Conservation (phyloP, 2,113 vertebrate species). For the Neolamprologus toae region DNA sequence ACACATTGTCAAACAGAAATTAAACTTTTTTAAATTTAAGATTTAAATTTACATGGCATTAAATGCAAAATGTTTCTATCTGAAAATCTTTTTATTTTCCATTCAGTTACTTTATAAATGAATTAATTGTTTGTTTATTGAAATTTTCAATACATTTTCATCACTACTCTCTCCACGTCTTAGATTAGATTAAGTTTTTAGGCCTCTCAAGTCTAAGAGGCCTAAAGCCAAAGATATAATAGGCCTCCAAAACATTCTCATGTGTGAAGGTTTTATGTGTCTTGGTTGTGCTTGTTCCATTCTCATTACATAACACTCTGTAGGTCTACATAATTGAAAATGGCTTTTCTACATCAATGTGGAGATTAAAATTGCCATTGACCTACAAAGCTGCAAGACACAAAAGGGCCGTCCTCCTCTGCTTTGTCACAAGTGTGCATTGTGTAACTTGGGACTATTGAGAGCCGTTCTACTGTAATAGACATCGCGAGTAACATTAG, state of each 20-base stretch:
- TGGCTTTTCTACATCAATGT: conserved; percentile 3
- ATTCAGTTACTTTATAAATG: neutral
- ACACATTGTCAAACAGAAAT: neutral
- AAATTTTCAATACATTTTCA: neutral
- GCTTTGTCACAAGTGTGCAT: neutral
- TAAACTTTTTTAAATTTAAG: neutral
- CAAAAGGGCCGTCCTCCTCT: neutral
- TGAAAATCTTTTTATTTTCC: neutral
- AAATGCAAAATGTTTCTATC: neutral
- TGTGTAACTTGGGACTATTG: neutral
- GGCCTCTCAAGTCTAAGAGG: neutral
- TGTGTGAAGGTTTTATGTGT: neutral
- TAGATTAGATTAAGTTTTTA: neutral
- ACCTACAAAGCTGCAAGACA: neutral
- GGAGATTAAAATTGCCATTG: conserved; percentile 15
- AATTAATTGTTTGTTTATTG: neutral
- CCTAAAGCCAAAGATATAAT: neutral
- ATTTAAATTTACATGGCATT: neutral
- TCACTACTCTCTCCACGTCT: neutral
- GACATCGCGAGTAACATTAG: neutral
- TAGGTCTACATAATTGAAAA: neutral
- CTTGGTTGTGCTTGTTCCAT: neutral
- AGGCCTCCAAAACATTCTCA: neutral
- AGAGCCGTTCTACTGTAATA: neutral
- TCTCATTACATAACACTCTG: neutral